phyloP scores from a whole-genome alignment of 1,140 invertebrate genomes.

The Drosophila pachea region DNA sequence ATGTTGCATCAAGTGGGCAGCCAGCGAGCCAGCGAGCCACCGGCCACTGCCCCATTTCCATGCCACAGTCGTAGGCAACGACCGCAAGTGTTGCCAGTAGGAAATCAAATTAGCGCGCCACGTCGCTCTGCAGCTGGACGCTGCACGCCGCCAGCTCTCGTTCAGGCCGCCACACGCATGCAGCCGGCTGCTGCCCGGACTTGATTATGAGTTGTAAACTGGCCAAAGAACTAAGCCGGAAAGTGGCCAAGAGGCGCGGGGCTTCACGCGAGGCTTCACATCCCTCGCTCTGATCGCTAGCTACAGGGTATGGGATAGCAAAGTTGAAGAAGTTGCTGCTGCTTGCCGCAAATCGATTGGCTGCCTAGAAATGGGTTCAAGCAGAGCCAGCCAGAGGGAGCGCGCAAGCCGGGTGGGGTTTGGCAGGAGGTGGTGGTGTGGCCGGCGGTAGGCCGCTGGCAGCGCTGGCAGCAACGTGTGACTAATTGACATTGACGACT shows the following conservation, averaged over 20 bases:
- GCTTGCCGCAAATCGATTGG: constrained; percentile 36
- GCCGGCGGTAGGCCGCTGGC: not conserved
- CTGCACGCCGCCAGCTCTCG: constrained; percentile 1
- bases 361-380: not conserved
- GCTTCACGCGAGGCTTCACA: too few species aligned
- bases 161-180: constrained; percentile 21
- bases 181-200: not conserved
- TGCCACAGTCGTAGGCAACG: constrained; percentile 28
- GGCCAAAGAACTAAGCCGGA: constrained; percentile 1
- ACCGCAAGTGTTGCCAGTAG: constrained; percentile 71
- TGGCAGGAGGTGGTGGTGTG: not conserved
- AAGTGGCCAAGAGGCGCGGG: constrained; percentile 2
- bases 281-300: too few species aligned
- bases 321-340: constrained; percentile 26
- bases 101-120: constrained; percentile 73
- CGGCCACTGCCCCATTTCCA: constrained; percentile 32
- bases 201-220: constrained; percentile 20
- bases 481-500: constrained; percentile 71
- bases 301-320: too few species aligned
- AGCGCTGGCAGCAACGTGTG: constrained; percentile 27
- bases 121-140: constrained; percentile 42
- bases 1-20: constrained; percentile 11
- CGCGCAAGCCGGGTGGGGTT: not conserved
- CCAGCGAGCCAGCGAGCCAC: constrained; percentile 3
- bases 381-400: not conserved